Percentiles rank a stretch among this genome's conserved stretches.
phyloP scores from a whole-genome alignment of 2,888 invertebrate species.

The Platerodrilus igneus region DNA sequence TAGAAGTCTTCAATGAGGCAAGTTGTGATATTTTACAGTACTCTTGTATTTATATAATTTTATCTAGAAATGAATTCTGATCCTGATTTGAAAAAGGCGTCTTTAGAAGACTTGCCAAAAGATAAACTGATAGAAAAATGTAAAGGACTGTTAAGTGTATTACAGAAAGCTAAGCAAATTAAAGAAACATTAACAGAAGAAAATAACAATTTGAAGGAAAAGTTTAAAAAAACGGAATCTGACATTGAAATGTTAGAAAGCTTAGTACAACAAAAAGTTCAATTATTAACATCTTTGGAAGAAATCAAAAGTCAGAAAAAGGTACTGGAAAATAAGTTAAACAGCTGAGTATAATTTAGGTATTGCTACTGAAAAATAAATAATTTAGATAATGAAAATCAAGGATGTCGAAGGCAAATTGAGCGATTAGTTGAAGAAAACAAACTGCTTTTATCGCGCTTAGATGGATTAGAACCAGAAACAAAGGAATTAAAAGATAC shows the following conservation, averaged over 20 bases:
- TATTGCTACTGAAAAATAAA: conserved; percentile 41
- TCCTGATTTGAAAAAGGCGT: conserved; percentile 48
- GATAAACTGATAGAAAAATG: conserved; percentile 68
- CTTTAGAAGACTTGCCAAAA: conserved; percentile 59
- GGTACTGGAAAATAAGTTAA: conserved; percentile 28
- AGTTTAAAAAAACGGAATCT: conserved; percentile 47
- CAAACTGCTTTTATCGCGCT: conserved; percentile 61
- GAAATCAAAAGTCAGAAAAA: conserved; percentile 39
- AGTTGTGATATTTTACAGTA: no score
- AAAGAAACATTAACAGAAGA: conserved; percentile 59
- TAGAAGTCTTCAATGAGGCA: no score
- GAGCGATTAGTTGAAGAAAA: conserved; percentile 61
- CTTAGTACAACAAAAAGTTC: conserved; percentile 62
- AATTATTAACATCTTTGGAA: conserved; percentile 56
- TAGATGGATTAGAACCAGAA: conserved; percentile 59
- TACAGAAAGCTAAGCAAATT: conserved; percentile 69
- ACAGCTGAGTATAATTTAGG: conserved; percentile 39
- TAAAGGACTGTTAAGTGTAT: conserved; percentile 60
- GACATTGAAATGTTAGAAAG: conserved; percentile 65
- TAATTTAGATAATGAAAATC: conserved; percentile 58
- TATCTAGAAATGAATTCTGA: no score
- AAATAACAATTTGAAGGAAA: conserved; percentile 53
- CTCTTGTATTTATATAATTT: no score
- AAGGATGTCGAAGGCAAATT: conserved; percentile 59
- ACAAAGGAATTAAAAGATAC: conserved; percentile 55